Percentiles rank a stretch among this genome's conserved stretches.
These are phyloP conservation scores for Drosophila burlai DNA, from an alignment of 1,140 invertebrate species.

Conservation along the genomic window DNA sequence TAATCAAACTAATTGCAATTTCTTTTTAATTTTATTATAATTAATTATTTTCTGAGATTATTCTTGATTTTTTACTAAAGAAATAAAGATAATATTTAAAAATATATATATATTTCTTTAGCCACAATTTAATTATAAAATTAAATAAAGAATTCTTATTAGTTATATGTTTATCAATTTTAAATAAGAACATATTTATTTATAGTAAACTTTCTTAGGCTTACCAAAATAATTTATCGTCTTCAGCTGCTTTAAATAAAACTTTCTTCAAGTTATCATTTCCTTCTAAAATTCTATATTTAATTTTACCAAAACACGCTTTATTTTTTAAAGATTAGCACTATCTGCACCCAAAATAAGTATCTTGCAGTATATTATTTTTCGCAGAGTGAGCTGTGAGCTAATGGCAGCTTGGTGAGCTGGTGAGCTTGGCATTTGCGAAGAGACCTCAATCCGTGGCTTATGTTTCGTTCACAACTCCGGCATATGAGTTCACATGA, in stretches of 20 bases:
- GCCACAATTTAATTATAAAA: no score
- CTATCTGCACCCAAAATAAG: not conserved
- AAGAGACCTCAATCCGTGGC: slow-evolving; percentile 53
- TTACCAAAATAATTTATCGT: no score
- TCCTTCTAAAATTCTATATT: not conserved
- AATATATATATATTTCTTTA: not conserved
- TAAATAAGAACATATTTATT: not conserved
- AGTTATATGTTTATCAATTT: no score
- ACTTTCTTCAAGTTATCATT: not conserved
- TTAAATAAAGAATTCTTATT: not conserved
- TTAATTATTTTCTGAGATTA: no score
- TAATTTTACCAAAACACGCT: not conserved
- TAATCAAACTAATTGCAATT: not conserved
- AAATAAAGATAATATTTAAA: no score
- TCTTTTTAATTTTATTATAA: no score
- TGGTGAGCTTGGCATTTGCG: slow-evolving; percentile 56
- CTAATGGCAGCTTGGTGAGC: slow-evolving; percentile 51
- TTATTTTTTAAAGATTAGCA: not conserved
- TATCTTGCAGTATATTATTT: slow-evolving; percentile 12
- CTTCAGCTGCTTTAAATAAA: not conserved
- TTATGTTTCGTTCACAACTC: slow-evolving; percentile 29
- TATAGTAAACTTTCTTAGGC: no score
- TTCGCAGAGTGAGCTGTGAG: slow-evolving; percentile 30
- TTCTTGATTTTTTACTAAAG: no score
- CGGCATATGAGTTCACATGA: slow-evolving; percentile 2